phyloP scores from a whole-genome alignment of 2,888 invertebrate genomes.

The Hartigia nigra region DNA sequence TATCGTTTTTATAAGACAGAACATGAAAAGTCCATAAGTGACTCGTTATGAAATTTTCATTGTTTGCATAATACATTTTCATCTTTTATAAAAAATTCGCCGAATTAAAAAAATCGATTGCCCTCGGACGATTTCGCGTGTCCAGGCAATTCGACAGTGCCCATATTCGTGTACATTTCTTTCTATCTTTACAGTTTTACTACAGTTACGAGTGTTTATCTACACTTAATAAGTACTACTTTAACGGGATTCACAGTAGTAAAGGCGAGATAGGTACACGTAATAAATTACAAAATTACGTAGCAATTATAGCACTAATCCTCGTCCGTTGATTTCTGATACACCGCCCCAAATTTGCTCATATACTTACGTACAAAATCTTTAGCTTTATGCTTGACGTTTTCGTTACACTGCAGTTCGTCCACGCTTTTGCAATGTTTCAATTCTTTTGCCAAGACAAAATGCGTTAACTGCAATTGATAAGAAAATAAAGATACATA shows the following conservation, averaged over 20 bases:
- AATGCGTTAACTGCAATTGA: constrained; percentile 85
- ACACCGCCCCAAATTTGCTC: constrained; percentile 90
- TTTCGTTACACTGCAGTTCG: constrained; percentile 87
- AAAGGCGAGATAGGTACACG: constrained; percentile 3
- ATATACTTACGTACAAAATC: constrained; percentile 97
- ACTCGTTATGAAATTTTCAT: not conserved
- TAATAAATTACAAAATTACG: constrained; percentile 33
- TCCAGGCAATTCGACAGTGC: not conserved
- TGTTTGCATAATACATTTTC: not conserved
- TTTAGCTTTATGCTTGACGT: constrained; percentile 93
- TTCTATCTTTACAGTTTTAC: constrained; percentile 14
- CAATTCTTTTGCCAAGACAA: constrained; percentile 94
- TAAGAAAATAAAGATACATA: not conserved
- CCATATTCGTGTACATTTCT: not conserved
- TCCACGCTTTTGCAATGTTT: constrained; percentile 90
- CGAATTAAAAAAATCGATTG: not conserved
- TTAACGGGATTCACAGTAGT: constrained; percentile 3
- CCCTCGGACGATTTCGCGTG: not conserved
- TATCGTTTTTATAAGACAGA: not conserved
- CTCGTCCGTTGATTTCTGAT: constrained; percentile 78
- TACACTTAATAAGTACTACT: constrained; percentile 7
- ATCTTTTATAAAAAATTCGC: not conserved
- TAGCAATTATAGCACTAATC: constrained; percentile 49
- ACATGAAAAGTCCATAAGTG: not conserved
- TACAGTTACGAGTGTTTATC: constrained; percentile 23